Evolutionary conservation across 2,888 invertebrate genomes (phyloP).

Genomic region (Pogonocherus hispidulus): DNA sequence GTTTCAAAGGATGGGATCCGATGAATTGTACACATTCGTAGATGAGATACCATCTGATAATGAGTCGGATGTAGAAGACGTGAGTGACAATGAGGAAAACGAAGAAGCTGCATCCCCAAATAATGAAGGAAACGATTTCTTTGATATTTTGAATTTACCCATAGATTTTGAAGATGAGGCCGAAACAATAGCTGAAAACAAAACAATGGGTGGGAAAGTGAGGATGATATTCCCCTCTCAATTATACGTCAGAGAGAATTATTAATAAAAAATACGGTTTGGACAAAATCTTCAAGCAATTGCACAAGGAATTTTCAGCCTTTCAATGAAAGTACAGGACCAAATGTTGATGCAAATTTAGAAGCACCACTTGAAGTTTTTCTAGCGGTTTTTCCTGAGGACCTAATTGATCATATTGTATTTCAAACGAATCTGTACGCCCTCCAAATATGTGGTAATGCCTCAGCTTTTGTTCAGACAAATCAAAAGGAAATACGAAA

Average conservation of each 20-base stretch:
- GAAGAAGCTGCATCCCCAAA: slow-evolving; percentile 1
- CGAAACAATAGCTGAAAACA: neutral
- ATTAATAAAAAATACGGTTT: slow-evolving; percentile 9
- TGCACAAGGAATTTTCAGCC: slow-evolving; percentile 10
- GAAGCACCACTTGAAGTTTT: slow-evolving; percentile 22
- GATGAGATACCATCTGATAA: slow-evolving; percentile 33
- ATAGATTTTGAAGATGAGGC: slow-evolving; percentile 23
- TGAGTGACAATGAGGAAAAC: slow-evolving; percentile 28
- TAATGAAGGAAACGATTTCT: slow-evolving; percentile 14
- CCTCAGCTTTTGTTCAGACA: slow-evolving; percentile 7
- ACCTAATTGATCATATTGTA: slow-evolving; percentile 22
- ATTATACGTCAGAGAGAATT: neutral
- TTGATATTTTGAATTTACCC: slow-evolving; percentile 26
- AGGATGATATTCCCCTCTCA: slow-evolving; percentile 23
- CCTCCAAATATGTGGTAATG: slow-evolving; percentile 11
- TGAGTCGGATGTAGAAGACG: slow-evolving; percentile 26
- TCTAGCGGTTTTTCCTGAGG: slow-evolving; percentile 21
- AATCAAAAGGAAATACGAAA: slow-evolving; percentile 16
- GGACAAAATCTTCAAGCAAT: slow-evolving; percentile 13
- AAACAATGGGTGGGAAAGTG: slow-evolving; percentile 26
- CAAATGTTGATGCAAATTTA: slow-evolving; percentile 23
- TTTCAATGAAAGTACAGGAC: slow-evolving; percentile 15
- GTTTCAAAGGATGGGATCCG: slow-evolving; percentile 22
- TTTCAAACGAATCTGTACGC: slow-evolving; percentile 28
- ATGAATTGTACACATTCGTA: slow-evolving; percentile 17